Evolutionary conservation across 2,113 vertebrate genomes (phyloP).

Genomic region (Stigmatopora nigra): DNA sequence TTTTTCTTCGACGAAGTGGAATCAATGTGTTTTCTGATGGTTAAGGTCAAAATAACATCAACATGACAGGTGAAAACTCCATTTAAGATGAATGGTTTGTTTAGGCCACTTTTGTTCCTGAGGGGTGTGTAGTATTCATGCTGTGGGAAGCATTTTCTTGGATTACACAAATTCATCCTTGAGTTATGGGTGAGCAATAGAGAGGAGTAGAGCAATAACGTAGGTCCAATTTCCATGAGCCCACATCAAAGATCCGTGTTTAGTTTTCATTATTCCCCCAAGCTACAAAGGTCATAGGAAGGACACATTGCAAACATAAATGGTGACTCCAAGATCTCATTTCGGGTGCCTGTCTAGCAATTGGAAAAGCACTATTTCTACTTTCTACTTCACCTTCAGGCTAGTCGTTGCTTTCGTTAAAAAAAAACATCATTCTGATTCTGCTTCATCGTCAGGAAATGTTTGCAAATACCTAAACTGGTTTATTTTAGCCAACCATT

Average conservation of each 20-base stretch:
- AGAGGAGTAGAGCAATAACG: conserved; percentile 51
- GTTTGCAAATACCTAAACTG: background rate
- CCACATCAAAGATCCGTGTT: conserved; percentile 56
- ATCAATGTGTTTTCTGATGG: background rate
- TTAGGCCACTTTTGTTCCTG: conserved; percentile 43
- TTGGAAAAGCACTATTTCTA: background rate
- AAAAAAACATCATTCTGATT: background rate
- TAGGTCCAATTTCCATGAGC: conserved; percentile 53
- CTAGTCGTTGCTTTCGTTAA: background rate
- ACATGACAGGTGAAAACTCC: background rate
- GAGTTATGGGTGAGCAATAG: conserved; percentile 47
- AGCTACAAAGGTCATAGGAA: conserved; percentile 44
- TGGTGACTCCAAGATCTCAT: conserved; percentile 7
- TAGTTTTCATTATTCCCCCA: conserved; percentile 61
- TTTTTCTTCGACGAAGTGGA: background rate
- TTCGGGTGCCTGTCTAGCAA: background rate
- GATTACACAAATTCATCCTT: conserved; percentile 52
- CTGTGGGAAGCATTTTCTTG: conserved; percentile 19
- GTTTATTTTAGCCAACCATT: background rate
- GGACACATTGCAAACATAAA: conserved; percentile 30
- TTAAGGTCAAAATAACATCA: background rate
- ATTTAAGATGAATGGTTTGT: background rate
- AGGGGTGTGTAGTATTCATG: conserved; percentile 11
- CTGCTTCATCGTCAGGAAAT: background rate
- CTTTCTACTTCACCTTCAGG: background rate